Base-by-base conservation (phyloP, 2,888 invertebrate species). In the Bombyx huttoni region DNA sequence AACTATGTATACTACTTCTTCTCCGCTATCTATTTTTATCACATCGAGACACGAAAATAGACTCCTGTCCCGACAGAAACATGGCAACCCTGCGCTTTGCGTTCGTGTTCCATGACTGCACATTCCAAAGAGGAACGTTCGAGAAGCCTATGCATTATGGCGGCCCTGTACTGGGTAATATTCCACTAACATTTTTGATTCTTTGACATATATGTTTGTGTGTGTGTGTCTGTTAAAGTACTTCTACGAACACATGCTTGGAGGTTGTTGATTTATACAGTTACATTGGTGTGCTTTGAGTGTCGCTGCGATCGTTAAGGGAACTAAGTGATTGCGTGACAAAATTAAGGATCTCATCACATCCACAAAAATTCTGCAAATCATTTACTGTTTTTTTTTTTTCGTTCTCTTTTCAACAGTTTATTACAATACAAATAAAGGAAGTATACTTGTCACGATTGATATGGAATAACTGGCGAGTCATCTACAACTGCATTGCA, bases 171-270 rank as follows among this genome's bases (percentile, higher is more conserved):
- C 55, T 61, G 63, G 67, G 82, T 73, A 79, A 75, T 78, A 81
- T 83, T 84, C 82, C 83, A 77, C 70, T 75, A 73, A 64, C 70
- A 67, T 73, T 80, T 80, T 76, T 69, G 71, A 70, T 67, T 66
- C 64, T 54, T 58, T 65, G 58, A 64, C 60, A 61, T 63, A 61
- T 69, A 68, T 70, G 63, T 68, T 66, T 53, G 56, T 58, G 64
- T 63, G 24, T 24, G 24, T n/a, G n/a, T n/a, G n/a, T n/a, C n/a
- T n/a, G n/a, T n/a, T n/a, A 24, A 24, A 3, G 24, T 24, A 24
- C 5, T 60, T 59, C 56, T 59, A 56, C 56, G 58, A 51, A 59
- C 59, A 57, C 58, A 40, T 13, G 49, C 14, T 24, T 34, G 34
- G 14, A 24, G 46, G 51, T 40, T 61, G 56, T 58, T 54, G 51